Conservation (phyloP, 2,888 invertebrate genomes). For the Hermodice carunculata region DNA sequence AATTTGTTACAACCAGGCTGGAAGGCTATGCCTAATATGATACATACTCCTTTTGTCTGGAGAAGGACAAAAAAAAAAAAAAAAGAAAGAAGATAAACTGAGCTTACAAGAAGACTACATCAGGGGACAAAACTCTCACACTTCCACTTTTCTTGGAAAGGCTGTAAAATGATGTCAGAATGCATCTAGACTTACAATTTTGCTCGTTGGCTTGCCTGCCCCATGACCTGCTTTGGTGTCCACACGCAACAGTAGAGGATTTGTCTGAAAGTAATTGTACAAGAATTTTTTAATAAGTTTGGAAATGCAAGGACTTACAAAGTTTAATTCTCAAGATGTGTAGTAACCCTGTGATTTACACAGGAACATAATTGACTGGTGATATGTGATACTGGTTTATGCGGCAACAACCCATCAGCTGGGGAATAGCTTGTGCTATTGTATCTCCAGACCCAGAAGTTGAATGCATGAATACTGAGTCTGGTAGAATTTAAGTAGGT, state of each 20-base stretch:
- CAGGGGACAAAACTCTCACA: background rate
- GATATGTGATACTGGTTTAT: no score
- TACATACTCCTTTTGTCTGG: no score
- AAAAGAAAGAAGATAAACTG: no score
- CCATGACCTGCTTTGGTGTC: constrained; percentile 99
- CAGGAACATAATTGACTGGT: no score
- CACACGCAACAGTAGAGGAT: constrained; percentile 89
- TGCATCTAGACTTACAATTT: constrained; percentile 77
- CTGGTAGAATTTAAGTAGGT: no score
- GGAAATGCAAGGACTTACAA: background rate
- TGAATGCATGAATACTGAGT: no score
- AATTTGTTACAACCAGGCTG: no score
- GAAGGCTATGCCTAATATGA: no score
- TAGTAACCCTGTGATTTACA: background rate
- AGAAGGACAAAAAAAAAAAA: no score
- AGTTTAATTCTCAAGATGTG: background rate
- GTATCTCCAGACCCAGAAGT: no score
- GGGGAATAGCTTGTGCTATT: no score
- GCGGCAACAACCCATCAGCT: no score
- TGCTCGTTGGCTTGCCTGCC: constrained; percentile 94
- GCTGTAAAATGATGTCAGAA: background rate
- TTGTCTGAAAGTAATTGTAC: constrained; percentile 73
- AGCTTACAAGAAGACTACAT: background rate
- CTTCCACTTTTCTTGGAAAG: background rate
- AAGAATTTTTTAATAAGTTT: background rate